These are phyloP conservation scores for Myiothlypis chrysogaster DNA, from an alignment of 2,797 vertebrate genomes.

Conservation along the genomic window DNA sequence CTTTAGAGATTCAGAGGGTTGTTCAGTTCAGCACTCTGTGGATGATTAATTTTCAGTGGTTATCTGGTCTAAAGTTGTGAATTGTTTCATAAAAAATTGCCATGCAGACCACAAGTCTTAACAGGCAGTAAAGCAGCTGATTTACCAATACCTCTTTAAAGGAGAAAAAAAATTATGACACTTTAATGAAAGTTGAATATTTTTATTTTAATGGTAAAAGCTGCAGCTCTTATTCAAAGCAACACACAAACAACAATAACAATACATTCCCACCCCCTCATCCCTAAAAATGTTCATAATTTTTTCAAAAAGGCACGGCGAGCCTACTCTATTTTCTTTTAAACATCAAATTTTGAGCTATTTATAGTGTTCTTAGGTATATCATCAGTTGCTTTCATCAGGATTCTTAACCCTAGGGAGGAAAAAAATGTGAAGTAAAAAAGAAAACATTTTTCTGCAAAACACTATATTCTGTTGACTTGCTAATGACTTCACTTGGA, in stretches of 20 bases:
- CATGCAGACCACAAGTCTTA: constrained; percentile 57
- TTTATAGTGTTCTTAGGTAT: neutral
- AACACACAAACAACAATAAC: neutral
- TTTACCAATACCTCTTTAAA: constrained; percentile 46
- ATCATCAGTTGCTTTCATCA: neutral
- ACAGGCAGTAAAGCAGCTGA: constrained; percentile 26
- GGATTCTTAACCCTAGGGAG: neutral
- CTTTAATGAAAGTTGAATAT: neutral
- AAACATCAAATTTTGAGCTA: neutral
- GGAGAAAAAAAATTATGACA: constrained; percentile 14
- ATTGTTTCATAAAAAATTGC: constrained; percentile 62
- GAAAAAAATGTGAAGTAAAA: neutral
- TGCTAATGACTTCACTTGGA: neutral
- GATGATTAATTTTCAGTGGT: constrained; percentile 69
- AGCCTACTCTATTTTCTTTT: neutral
- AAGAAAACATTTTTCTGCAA: neutral
- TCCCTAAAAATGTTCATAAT: neutral
- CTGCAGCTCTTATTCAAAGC: neutral
- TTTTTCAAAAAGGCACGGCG: neutral
- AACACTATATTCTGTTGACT: neutral
- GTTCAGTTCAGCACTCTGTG: constrained; percentile 22
- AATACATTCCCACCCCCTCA: neutral
- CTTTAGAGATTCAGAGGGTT: constrained; percentile 64
- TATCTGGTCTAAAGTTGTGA: constrained; percentile 64
- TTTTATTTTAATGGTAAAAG: neutral